phyloP scores from a whole-genome alignment of 2,797 vertebrate species.

The Sitta carolinensis region DNA sequence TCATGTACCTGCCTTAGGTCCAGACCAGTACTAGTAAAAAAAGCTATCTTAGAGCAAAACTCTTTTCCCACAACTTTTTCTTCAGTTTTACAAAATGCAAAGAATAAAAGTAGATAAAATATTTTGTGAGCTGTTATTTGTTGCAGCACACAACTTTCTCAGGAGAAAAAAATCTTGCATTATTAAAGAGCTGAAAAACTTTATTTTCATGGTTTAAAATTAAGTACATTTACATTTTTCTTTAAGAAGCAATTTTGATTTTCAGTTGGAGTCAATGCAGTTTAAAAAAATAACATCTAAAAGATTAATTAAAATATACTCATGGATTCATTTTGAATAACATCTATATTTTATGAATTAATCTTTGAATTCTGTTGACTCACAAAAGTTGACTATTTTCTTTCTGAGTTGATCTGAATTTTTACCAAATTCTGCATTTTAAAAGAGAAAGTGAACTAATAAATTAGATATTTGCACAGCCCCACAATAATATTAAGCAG shows the following conservation, averaged over 20 bases:
- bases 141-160: neutral
- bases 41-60: neutral
- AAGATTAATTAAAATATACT: neutral
- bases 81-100: neutral
- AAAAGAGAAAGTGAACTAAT: neutral
- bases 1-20: neutral
- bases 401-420: neutral
- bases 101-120: neutral
- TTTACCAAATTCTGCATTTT: neutral
- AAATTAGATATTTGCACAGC: neutral
- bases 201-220: neutral
- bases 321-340: neutral
- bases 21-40: neutral
- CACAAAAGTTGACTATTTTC: neutral
- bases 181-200: neutral
- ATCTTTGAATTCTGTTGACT: neutral
- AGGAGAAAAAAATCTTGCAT: neutral
- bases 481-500: neutral
- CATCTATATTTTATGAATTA: neutral
- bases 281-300: neutral
- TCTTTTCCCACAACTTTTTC: fast-evolving
- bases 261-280: neutral
- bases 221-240: neutral
- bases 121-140: neutral
- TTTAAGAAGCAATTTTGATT: neutral